phyloP scores from a whole-genome alignment of 1,140 invertebrate genomes.

The Bombus waltoni region DNA sequence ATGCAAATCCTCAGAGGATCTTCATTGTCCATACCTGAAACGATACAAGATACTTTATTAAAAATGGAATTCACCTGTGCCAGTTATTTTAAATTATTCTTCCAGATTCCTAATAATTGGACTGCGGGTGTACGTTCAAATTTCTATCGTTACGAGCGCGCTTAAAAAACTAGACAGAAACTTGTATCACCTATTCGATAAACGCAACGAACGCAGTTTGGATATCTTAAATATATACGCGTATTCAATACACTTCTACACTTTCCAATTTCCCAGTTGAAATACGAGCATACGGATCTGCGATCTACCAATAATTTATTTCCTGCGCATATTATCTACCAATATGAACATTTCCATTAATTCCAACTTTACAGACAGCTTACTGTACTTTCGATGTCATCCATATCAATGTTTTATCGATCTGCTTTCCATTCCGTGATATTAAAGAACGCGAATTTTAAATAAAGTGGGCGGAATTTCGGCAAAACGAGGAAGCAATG shows the following conservation, averaged over 20 bases:
- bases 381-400: background rate
- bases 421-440: background rate
- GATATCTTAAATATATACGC: no score
- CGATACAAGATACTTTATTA: background rate
- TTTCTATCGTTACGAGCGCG: no score
- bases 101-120: background rate
- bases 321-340: no score
- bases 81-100: background rate
- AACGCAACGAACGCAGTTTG: no score
- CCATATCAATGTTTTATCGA: background rate
- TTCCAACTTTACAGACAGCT: background rate
- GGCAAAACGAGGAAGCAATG: background rate
- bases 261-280: no score
- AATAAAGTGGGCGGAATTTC: background rate
- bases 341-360: background rate
- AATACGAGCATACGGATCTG: no score
- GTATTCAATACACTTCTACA: no score
- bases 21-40: constrained; percentile 54
- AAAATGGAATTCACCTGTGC: background rate
- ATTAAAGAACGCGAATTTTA: background rate
- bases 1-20: constrained; percentile 40
- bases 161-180: no score
- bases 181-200: no score
- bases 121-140: no score
- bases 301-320: no score